Evolutionary conservation across 2,797 vertebrate genomes (phyloP).

Genomic region (Decapterus maruadsi): DNA sequence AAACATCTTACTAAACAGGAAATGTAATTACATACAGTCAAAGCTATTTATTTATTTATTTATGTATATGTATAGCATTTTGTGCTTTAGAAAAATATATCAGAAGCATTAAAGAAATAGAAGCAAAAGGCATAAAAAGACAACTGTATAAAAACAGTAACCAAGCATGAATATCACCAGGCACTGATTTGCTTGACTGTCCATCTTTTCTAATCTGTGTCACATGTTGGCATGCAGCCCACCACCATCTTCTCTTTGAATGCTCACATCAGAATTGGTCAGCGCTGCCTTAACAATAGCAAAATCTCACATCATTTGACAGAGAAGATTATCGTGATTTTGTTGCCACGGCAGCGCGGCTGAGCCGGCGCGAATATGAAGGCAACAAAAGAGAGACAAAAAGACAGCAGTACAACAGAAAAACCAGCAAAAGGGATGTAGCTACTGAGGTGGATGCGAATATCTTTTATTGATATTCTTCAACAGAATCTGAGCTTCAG

Average conservation of each 20-base stretch:
- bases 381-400: constrained; percentile 1
- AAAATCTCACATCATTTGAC: constrained; percentile 18
- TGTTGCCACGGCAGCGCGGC: constrained; percentile 19
- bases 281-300: constrained; percentile 1
- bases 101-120: too few relatives aligned
- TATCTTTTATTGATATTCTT: constrained; percentile 2
- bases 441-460: neutral
- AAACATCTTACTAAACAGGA: neutral
- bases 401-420: neutral
- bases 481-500: neutral
- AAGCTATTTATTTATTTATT: too few relatives aligned
- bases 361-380: constrained; percentile 4
- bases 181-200: neutral
- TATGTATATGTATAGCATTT: too few relatives aligned
- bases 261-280: constrained; percentile 7
- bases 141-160: neutral
- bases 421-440: neutral
- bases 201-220: neutral
- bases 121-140: too few relatives aligned
- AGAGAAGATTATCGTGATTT: constrained; percentile 12
- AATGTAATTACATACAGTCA: neutral
- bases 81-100: too few relatives aligned
- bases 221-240: neutral
- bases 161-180: neutral
- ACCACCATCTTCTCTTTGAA: neutral